Evolutionary conservation across 2,113 vertebrate species (phyloP), one percentile per base, ranked within the genome.

Genomic region (Narcine bancroftii): DNA sequence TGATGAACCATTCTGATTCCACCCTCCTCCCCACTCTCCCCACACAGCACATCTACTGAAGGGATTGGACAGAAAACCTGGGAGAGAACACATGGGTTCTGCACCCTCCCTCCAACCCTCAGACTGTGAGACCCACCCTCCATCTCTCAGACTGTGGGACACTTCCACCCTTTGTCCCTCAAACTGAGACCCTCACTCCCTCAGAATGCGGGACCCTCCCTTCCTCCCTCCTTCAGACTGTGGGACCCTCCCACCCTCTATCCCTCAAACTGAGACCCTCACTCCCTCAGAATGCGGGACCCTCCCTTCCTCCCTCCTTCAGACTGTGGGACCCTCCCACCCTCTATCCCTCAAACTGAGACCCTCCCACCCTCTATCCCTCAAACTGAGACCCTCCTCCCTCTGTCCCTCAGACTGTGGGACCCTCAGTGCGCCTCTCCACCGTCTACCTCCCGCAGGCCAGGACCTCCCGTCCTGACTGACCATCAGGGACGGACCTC

Each of bases 91-190:
- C 65, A 6, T 56, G 53, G 79, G 72, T 15, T 93, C 81, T 92
- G 2, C 56, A 63, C 81, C 89, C 36, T 6, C 10, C 26, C 45
- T 56, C 50, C n/a, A n/a, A n/a, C n/a, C 26, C 79, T 56, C 29
- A 29, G 10, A n/a, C n/a, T n/a, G 7, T 36, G 21, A 4, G 26
- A 13, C 5, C 2, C 24, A 5, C 72, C 26, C 72, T 75, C 72
- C 93, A 92, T 92, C 92, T 93, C 92, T 93, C 92, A 4, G 36
- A 45, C 39, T 3, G 39, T 42, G 39, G 39, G 11, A 42, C 6
- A 93, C 26, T 53, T 0, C 91, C 0, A 0, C 47, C 2, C 0
- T 72, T 71, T 65, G 73, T 93, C 93, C 79, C 75, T 47, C 77
- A 45, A 24, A 81, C 6, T 29, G 24, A 24, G 71, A 24, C 21